phyloP scores from a whole-genome alignment of 2,888 invertebrate species.

The Platycheirus rosarum region DNA sequence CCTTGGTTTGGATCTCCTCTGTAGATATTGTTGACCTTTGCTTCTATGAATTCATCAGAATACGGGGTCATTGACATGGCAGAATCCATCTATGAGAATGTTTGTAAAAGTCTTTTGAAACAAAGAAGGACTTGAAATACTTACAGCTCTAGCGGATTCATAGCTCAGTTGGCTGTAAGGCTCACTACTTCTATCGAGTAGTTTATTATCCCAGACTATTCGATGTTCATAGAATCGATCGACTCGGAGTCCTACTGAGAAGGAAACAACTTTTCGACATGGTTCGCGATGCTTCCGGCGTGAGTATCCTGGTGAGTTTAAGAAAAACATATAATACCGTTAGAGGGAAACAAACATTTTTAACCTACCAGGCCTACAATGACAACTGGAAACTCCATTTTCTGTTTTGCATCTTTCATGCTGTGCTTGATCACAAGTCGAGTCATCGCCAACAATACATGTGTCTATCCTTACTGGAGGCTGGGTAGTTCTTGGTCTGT shows the following conservation, averaged over 20 bases:
- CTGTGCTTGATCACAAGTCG: constrained; percentile 93
- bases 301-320: constrained; percentile 83
- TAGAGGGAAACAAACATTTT: not conserved
- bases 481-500: constrained; percentile 80
- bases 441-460: constrained; percentile 95
- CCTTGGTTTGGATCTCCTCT: constrained; percentile 87
- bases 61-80: constrained; percentile 96
- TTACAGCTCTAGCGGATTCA: constrained; percentile 93
- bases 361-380: constrained; percentile 89
- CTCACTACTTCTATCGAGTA: constrained; percentile 90
- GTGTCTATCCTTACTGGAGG: constrained; percentile 90
- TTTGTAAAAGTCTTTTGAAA: not conserved
- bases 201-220: constrained; percentile 89
- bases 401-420: constrained; percentile 94
- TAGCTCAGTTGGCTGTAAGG: constrained; percentile 91
- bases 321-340: too few species aligned
- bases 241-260: constrained; percentile 90
- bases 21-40: constrained; percentile 91
- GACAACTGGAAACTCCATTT: constrained; percentile 93
- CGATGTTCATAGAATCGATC: constrained; percentile 92
- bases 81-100: constrained; percentile 88
- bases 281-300: constrained; percentile 89
- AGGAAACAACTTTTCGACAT: constrained; percentile 90
- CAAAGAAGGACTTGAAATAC: constrained; percentile 78
- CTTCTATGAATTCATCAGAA: constrained; percentile 92